Evolutionary conservation across 2,797 vertebrate species (phyloP), one percentile per base, ranked within the genome.

Genomic region (Leucoraja ocellata): DNA sequence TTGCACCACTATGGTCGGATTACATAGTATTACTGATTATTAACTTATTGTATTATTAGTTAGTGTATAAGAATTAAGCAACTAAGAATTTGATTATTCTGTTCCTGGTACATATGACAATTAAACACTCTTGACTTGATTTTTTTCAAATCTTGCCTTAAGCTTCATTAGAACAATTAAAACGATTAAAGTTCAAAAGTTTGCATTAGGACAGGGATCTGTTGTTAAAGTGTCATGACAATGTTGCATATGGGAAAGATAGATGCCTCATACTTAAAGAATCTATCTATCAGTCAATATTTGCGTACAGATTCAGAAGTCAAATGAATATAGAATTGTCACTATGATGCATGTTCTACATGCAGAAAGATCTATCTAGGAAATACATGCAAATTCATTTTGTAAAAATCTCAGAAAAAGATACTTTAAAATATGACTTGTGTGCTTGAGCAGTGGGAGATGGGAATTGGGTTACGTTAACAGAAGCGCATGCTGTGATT

Each of bases 401-500:
- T 88, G 84, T 74, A 21, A 3, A 74, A 74, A 23, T 74, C 18
- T 74, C 71, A 88, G 5, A 32, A 21, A 23, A 36, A 36, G 61
- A 10, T 54, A 54, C n/a, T 88, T 36, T 68, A 68, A 36, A 68
- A 36, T 68, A 88, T 68, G 63, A 36, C n/a, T 88, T 68, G n/a
- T 88, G 84, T n/a, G 36, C n/a, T 88, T 32, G 61, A 88, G 63
- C n/a, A 28, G 46, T 46, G 25, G n/a, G 71, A 76, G 39, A 14
- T 54, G 71, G 65, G 18, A 92, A 46, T 73, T 92, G 73, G 23
- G 25, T 92, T 46, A n/a, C 21, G 76, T 13, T 36, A 68, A 88
- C n/a, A 32, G 84, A 92, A 92, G 73, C 73, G 58, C 90, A 74
- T 74, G 73, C 68, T 92, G 71, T 2, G 39, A 76, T 76, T 92